Base-by-base conservation (phyloP, 2,888 invertebrate genomes). In the Therioaphis trifolii region DNA sequence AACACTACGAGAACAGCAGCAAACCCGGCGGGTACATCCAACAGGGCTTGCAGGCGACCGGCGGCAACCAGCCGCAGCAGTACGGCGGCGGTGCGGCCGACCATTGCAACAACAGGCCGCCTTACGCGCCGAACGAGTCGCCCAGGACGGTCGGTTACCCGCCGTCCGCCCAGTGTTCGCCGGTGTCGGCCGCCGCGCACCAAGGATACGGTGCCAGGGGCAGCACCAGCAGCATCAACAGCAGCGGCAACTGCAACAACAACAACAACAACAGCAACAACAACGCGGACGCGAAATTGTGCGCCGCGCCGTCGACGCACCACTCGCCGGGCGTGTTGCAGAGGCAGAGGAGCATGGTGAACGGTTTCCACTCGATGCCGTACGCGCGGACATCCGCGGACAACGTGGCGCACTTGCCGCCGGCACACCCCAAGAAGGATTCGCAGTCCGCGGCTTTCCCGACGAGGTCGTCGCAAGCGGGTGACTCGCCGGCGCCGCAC, bases 31-130 rank as follows among this genome's bases (percentile, higher is more conserved):
- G 77, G 0, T 74, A 55, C 35, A 77, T 61, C 15, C 69, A 84
- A 69, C 72, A 76, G n/a, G 68, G 84, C 40, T 35, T 87, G 24
- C 87, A 87, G 84, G 85, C 86, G 68, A 87, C 87, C 86, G 87
- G 87, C 86, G 87, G 87, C 84, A 84, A 86, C 71, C 87, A 89
- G 75, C 86, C 84, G 24, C 85, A 85, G 43, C 87, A 87, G 84
- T 85, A 86, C 72, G 87, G 86, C 18, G n/a, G n/a, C n/a, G n/a
- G n/a, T 35, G 35, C 35, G 3, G 35, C 7, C 35, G 35, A 35
- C 35, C 35, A 35, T 5, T n/a, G n/a, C n/a, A n/a, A n/a, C n/a
- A n/a, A n/a, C n/a, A n/a, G n/a, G n/a, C n/a, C n/a, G n/a, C n/a
- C n/a, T 35, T 7, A 35, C 35, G 35, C 35, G 35, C 35, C 3